phyloP scores from a whole-genome alignment of 2,113 vertebrate species.

The Spea multiplicata region DNA sequence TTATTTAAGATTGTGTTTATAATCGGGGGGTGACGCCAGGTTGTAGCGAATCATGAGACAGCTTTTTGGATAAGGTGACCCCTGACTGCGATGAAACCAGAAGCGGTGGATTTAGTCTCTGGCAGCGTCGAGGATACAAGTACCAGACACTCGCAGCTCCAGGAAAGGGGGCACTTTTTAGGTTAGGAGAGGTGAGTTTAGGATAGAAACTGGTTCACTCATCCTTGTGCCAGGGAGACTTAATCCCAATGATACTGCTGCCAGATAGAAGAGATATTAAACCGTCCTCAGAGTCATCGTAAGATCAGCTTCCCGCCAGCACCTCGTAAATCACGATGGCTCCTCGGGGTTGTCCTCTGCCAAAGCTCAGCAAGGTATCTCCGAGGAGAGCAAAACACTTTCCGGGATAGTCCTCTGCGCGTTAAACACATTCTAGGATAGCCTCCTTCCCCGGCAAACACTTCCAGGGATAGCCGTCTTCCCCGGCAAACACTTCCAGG shows the following conservation, averaged over 20 bases:
- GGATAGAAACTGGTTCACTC: slow-evolving; percentile 12
- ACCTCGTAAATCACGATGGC: slow-evolving; percentile 33
- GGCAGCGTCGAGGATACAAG: too few relatives aligned
- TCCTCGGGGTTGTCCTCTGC: slow-evolving; percentile 6
- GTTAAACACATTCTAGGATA: not conserved
- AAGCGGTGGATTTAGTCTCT: too few relatives aligned
- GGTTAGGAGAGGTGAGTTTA: slow-evolving; percentile 7
- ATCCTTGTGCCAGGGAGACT: not conserved
- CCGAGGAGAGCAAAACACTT: not conserved
- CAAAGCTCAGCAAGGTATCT: not conserved
- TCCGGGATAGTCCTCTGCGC: not conserved
- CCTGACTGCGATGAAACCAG: too few relatives aligned
- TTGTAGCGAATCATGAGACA: too few relatives aligned
- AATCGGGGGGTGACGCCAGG: too few relatives aligned
- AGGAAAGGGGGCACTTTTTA: not conserved
- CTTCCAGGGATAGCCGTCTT: not conserved
- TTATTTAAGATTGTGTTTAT: too few relatives aligned
- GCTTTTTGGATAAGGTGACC: too few relatives aligned
- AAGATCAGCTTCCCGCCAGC: slow-evolving; percentile 42
- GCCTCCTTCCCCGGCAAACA: not conserved
- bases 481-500: not conserved
- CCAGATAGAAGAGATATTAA: slow-evolving; percentile 39
- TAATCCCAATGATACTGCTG: slow-evolving; percentile 29
- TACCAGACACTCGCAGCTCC: too few relatives aligned
- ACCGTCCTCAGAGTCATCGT: slow-evolving; percentile 10